Percentiles rank a stretch among this genome's conserved stretches.
phyloP scores from a whole-genome alignment of 2,888 invertebrate genomes.

The Eucriotettix oculatus region DNA sequence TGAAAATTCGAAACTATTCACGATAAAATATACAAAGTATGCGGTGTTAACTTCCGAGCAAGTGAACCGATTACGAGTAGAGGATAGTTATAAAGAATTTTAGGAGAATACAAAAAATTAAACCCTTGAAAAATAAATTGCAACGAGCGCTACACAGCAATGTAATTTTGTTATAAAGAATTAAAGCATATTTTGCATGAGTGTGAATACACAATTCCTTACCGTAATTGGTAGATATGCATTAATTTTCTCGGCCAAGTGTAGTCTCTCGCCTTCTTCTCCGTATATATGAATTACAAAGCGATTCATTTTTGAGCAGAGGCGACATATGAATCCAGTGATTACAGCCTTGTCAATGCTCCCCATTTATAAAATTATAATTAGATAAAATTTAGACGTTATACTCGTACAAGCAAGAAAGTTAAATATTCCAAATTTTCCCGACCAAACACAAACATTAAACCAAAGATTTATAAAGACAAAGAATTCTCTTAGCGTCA shows the following conservation, averaged over 20 bases:
- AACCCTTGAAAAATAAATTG: too few relatives aligned
- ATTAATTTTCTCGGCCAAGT: constrained; percentile 63
- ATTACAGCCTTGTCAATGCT: constrained; percentile 65
- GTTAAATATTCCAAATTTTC: too few relatives aligned
- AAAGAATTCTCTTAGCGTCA: too few relatives aligned
- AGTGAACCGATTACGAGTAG: neutral
- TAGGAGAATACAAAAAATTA: neutral
- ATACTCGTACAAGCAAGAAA: too few relatives aligned
- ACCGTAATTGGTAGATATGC: constrained; percentile 67
- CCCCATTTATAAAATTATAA: constrained; percentile 39
- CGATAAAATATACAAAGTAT: too few relatives aligned
- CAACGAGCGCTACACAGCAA: too few relatives aligned
- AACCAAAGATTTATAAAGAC: too few relatives aligned
- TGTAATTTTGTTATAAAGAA: neutral
- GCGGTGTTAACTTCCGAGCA: neutral
- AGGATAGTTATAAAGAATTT: neutral
- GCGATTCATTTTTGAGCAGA: constrained; percentile 74
- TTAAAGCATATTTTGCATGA: neutral
- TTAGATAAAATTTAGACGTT: neutral
- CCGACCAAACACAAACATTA: too few relatives aligned
- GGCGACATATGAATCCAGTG: constrained; percentile 68
- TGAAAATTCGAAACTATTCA: too few relatives aligned
- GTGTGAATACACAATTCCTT: constrained; percentile 20
- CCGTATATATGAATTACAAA: constrained; percentile 72
- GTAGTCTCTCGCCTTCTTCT: constrained; percentile 56